Evolutionary conservation across 2,113 vertebrate genomes (phyloP).

Genomic region (Pygoscelis adeliae): DNA sequence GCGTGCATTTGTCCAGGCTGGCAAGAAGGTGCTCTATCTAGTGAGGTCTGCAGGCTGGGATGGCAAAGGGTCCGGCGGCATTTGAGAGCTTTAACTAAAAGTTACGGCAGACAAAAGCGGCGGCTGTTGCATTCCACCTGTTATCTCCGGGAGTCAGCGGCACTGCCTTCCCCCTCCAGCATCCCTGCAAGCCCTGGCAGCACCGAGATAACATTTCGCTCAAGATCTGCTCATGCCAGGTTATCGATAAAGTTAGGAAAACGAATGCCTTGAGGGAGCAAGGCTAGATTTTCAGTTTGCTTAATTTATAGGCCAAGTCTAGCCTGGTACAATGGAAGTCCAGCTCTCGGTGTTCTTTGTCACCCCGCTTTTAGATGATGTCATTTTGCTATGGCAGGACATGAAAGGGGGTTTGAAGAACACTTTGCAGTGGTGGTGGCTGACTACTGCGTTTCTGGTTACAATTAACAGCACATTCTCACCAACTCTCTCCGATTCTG

Average conservation of each 20-base stretch:
- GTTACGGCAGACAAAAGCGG: background rate
- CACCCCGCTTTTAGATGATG: background rate
- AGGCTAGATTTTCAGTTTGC: background rate
- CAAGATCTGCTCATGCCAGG: background rate
- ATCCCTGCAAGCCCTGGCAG: conserved; percentile 13
- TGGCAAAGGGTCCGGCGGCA: background rate
- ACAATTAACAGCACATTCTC: conserved; percentile 53
- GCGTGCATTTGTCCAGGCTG: background rate
- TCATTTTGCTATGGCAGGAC: background rate
- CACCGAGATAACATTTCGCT: background rate
- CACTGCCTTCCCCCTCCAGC: conserved; percentile 3
- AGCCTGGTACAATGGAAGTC: background rate
- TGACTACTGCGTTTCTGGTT: conserved; percentile 15
- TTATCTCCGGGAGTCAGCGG: conserved; percentile 9
- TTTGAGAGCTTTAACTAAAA: background rate
- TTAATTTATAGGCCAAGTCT: background rate
- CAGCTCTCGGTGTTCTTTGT: background rate
- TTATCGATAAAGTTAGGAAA: background rate
- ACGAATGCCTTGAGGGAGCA: background rate
- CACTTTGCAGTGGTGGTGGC: background rate
- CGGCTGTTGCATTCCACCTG: conserved; percentile 28
- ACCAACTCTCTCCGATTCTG: background rate
- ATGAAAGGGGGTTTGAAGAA: background rate
- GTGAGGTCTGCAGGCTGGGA: background rate
- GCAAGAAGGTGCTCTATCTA: background rate